Base-by-base conservation (phyloP, 2,888 invertebrate genomes). In the Tenthredo livida region DNA sequence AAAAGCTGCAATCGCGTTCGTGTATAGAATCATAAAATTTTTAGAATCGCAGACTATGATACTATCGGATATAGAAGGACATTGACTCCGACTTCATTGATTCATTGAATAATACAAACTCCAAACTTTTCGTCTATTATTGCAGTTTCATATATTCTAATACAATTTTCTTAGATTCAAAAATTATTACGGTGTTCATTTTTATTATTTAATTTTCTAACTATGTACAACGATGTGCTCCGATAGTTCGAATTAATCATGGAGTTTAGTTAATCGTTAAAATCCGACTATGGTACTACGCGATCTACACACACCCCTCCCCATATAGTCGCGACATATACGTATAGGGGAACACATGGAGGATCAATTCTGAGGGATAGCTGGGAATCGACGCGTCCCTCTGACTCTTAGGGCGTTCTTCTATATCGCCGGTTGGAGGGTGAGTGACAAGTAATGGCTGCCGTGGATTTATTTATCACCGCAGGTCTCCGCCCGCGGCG, bases 391-490 rank as follows among this genome's bases (percentile, higher is more conserved):
- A 6, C 47, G 84, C 61, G 84, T 78, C 84, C 65, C 43, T 84
- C 25, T 67, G 78, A 78, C 43, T 84, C 84, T 65, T 29, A 67
- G 77, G 84, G 61, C 40, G 40, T 33, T n/a, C 37, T 40, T 61
- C n/a, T 61, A 25, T 37, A 33, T 72, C 80, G 50, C 40, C 21
- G 58, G 40, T 85, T 82, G 86, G 85, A 87, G 90, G 89, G 89
- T 90, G 91, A 90, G 89, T 88, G 91, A 92, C 90, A 90, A 92
- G 91, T 91, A 92, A 92, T 91, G 92, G 91, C 91, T 89, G 91
- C 91, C 88, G 87, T 87, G 87, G 86, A 86, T 90, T 92, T 91
- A 91, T 92, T 92, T 92, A 92, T 91, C 88, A 90, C 72, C 88
- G 72, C 80, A 86, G 82, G 29, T 83, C 83, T 47, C 67, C 70